phyloP scores from a whole-genome alignment of 2,797 vertebrate genomes.

The Borostomias antarcticus region DNA sequence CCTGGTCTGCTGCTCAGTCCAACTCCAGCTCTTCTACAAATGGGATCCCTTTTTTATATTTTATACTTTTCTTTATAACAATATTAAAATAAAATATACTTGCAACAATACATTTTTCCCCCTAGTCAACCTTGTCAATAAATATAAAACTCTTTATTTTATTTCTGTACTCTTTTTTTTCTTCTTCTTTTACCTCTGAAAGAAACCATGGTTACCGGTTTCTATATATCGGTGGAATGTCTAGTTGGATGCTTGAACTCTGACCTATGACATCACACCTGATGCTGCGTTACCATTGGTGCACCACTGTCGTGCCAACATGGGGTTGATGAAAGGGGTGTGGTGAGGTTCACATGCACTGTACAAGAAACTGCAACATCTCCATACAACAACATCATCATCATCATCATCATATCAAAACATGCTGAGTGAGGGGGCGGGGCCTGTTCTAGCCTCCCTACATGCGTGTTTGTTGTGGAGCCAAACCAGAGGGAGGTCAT shows the following conservation, averaged over 20 bases:
- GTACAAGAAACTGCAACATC: constrained; percentile 82
- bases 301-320: constrained; percentile 18
- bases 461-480: constrained; percentile 73
- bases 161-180: constrained; percentile 16
- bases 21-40: neutral
- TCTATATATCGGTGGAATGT: constrained; percentile 83
- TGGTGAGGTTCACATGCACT: constrained; percentile 84
- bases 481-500: constrained; percentile 65
- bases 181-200: constrained; percentile 30
- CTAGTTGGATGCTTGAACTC: constrained; percentile 64
- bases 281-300: neutral
- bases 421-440: constrained; percentile 79
- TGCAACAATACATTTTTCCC: constrained; percentile 42
- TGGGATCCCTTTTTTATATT: constrained; percentile 22
- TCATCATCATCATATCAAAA: constrained; percentile 81
- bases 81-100: constrained; percentile 67
- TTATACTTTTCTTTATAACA: constrained; percentile 54
- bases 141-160: constrained; percentile 50
- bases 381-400: constrained; percentile 72
- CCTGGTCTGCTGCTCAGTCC: neutral
- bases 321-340: constrained; percentile 55
- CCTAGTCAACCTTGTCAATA: constrained; percentile 47
- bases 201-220: constrained; percentile 68
- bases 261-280: neutral
- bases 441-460: constrained; percentile 82